Evolutionary conservation across 2,888 invertebrate species (phyloP).

Genomic region (Galeopsomyia nigrocyanea): DNA sequence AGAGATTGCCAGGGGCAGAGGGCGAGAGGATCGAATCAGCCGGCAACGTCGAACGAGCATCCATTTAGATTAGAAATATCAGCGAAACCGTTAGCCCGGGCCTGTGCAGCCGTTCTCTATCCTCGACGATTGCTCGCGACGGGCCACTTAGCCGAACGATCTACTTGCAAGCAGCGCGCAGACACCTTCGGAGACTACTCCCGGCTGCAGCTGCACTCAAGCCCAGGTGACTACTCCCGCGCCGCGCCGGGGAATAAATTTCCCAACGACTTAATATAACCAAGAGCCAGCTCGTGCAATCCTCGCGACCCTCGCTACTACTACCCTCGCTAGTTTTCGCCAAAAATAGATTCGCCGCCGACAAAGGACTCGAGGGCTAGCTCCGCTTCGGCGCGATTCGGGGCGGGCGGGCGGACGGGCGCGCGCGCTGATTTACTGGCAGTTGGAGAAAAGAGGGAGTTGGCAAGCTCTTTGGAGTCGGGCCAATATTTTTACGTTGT

Average conservation of each 20-base stretch:
- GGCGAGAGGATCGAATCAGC: slow-evolving; percentile 37
- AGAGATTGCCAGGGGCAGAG: slow-evolving; percentile 24
- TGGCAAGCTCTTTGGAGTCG: slow-evolving; percentile 65
- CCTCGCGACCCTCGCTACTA: too few species aligned
- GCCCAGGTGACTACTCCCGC: too few species aligned
- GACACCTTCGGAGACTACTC: too few species aligned
- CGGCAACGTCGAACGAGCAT: slow-evolving; percentile 56
- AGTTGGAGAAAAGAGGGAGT: slow-evolving; percentile 59
- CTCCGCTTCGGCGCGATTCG: neutral
- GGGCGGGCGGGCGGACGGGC: slow-evolving; percentile 14
- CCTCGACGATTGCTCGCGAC: slow-evolving; percentile 23
- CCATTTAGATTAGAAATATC: slow-evolving; percentile 65
- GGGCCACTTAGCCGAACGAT: slow-evolving; percentile 7
- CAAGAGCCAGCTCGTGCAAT: too few species aligned
- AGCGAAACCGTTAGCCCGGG: slow-evolving; percentile 41
- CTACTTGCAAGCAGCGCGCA: too few species aligned
- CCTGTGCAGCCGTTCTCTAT: slow-evolving; percentile 6
- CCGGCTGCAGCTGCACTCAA: too few species aligned
- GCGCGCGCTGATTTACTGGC: slow-evolving; percentile 62
- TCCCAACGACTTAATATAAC: too few species aligned
- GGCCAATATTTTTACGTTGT: slow-evolving; percentile 65
- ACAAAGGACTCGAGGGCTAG: neutral
- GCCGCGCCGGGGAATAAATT: too few species aligned
- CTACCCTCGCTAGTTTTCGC: too few species aligned
- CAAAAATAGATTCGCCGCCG: slow-evolving; percentile 6